Conservation (phyloP, 1,140 invertebrate species). For the Aphis gossypii region DNA sequence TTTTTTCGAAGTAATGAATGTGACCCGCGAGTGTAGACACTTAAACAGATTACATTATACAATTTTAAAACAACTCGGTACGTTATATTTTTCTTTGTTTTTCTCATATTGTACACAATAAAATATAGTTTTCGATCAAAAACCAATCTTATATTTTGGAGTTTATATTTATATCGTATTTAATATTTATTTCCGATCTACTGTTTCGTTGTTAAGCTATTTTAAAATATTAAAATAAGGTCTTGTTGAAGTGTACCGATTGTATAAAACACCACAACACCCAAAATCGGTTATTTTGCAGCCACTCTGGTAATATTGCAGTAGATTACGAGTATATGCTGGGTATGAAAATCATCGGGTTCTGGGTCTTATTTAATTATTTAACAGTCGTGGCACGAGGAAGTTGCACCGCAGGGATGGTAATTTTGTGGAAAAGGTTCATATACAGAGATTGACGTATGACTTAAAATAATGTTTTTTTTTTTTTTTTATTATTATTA, state of each 20-base stretch:
- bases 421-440: neutral
- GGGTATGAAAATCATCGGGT: neutral
- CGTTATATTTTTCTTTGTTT: neutral
- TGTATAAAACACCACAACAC: neutral
- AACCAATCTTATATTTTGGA: neutral
- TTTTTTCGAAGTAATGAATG: too few species aligned
- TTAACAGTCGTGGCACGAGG: neutral
- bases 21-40: too few species aligned
- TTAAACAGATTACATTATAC: too few species aligned
- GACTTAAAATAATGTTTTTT: constrained; percentile 1
- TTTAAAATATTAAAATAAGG: neutral
- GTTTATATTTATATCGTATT: neutral
- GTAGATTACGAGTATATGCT: neutral
- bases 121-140: neutral
- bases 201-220: neutral
- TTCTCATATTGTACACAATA: neutral
- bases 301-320: neutral
- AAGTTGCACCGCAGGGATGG: neutral
- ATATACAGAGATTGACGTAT: neutral
- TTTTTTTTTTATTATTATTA: neutral
- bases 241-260: neutral
- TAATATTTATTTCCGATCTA: neutral
- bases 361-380: neutral
- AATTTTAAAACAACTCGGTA: too few species aligned
- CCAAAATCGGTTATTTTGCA: neutral